Conservation (phyloP, 2,888 invertebrate genomes). For the Platycheirus rosarum region DNA sequence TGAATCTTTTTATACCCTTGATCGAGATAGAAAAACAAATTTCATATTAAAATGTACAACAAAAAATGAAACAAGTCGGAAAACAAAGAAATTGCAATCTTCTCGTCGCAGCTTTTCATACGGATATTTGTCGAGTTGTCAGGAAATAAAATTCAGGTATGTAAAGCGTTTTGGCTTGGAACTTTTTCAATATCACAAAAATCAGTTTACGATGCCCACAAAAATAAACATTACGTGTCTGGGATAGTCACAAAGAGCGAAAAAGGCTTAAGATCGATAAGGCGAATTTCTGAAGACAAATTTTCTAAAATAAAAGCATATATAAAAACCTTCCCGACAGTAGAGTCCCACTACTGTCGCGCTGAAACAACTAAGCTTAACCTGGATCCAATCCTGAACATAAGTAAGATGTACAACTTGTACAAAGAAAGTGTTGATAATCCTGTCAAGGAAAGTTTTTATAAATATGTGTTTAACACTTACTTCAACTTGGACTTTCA, state of each 20-base stretch:
- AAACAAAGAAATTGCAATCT: neutral
- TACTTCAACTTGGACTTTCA: too few relatives aligned
- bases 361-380: conserved; percentile 1
- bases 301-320: neutral
- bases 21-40: too few relatives aligned
- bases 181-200: conserved; percentile 35
- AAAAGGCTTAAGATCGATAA: too few relatives aligned
- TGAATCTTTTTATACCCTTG: too few relatives aligned
- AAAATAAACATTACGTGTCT: conserved; percentile 16
- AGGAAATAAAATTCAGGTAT: conserved; percentile 31
- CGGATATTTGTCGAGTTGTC: conserved; percentile 14
- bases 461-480: neutral
- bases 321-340: neutral
- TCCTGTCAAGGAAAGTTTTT: conserved; percentile 4
- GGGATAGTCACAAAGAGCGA: conserved; percentile 3
- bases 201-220: conserved; percentile 23
- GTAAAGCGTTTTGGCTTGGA: conserved; percentile 38
- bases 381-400: conserved; percentile 2
- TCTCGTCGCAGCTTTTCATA: conserved; percentile 4
- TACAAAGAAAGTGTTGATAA: too few relatives aligned
- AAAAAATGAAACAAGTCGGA: conserved; percentile 1
- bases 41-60: conserved; percentile 4
- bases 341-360: conserved; percentile 15
- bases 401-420: conserved; percentile 1
- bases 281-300: neutral